A percentile compares a stretch with the other conserved stretches of the same genome.
Conservation (phyloP, 2,113 vertebrate genomes). For the Turdus rufiventris region DNA sequence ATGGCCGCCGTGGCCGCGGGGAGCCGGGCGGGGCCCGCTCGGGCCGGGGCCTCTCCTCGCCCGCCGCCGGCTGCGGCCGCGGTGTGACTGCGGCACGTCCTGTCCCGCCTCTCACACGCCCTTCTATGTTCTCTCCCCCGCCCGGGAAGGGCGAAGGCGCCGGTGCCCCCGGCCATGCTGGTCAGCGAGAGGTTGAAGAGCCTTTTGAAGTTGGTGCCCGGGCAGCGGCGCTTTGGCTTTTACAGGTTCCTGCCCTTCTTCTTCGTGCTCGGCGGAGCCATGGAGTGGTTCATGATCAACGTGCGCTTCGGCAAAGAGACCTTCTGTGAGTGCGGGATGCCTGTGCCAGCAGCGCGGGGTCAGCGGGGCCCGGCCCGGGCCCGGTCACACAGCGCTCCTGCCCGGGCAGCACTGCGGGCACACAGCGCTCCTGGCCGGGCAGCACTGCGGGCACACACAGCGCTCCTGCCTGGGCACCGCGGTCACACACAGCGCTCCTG, state of each 20-base stretch:
- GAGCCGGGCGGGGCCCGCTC: no score
- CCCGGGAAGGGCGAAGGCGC: background rate
- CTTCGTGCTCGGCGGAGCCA: constrained; percentile 54
- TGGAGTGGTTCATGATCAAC: constrained; percentile 63
- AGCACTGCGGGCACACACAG: no score
- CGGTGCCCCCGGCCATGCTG: background rate
- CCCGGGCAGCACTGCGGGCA: no score
- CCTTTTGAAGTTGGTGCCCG: constrained; percentile 17
- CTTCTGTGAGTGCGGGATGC: constrained; percentile 33
- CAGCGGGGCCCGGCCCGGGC: background rate
- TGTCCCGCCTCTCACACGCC: background rate
- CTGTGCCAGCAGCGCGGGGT: background rate
- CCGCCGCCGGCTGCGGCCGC: background rate
- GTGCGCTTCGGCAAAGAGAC: constrained; percentile 43
- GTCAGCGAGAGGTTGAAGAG: background rate
- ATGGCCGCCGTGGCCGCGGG: background rate
- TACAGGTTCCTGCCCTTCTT: constrained; percentile 59
- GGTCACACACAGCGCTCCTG: no score
- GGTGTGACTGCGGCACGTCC: background rate
- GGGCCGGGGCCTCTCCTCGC: no score
- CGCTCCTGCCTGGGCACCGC: no score
- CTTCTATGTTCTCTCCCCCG: background rate
- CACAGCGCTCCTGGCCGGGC: no score
- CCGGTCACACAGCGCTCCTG: no score
- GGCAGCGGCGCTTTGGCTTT: constrained; percentile 21